Evolutionary conservation across 1,140 invertebrate genomes (phyloP).

Genomic region (Saccostrea glomerata): DNA sequence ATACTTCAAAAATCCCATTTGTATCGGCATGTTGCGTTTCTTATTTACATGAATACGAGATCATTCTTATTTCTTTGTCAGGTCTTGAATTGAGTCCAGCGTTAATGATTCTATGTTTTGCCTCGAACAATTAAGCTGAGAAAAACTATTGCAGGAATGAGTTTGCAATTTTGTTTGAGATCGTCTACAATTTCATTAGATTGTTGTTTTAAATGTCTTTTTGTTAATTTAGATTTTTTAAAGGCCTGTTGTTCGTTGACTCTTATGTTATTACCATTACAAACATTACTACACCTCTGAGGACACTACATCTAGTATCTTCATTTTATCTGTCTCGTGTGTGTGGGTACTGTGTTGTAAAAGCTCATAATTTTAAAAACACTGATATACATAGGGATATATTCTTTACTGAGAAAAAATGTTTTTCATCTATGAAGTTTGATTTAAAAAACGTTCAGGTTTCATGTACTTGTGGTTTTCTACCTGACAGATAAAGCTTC

Average conservation of each 20-base stretch:
- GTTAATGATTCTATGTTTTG: constrained; percentile 8
- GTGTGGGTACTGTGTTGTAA: background rate
- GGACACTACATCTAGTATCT: background rate
- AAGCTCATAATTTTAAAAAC: background rate
- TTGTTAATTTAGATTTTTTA: background rate
- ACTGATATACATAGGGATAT: background rate
- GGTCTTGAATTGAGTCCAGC: constrained; percentile 12
- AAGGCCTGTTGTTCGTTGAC: background rate
- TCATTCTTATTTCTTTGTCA: background rate
- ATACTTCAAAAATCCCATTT: background rate
- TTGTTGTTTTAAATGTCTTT: constrained; percentile 30
- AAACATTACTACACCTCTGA: background rate
- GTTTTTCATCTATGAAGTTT: background rate
- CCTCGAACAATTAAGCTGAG: constrained; percentile 2
- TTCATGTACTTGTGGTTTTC: background rate
- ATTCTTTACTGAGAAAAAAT: background rate
- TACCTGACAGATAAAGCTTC: background rate
- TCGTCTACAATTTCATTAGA: constrained; percentile 33
- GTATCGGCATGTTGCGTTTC: background rate
- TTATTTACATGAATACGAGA: constrained; percentile 1
- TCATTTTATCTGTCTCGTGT: background rate
- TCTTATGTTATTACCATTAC: background rate
- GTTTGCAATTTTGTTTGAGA: constrained; percentile 34
- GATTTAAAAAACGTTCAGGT: background rate
- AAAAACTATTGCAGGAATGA: constrained; percentile 5